Evolutionary conservation across 2,888 invertebrate species (phyloP).

Genomic region (Drosophila paracracens): DNA sequence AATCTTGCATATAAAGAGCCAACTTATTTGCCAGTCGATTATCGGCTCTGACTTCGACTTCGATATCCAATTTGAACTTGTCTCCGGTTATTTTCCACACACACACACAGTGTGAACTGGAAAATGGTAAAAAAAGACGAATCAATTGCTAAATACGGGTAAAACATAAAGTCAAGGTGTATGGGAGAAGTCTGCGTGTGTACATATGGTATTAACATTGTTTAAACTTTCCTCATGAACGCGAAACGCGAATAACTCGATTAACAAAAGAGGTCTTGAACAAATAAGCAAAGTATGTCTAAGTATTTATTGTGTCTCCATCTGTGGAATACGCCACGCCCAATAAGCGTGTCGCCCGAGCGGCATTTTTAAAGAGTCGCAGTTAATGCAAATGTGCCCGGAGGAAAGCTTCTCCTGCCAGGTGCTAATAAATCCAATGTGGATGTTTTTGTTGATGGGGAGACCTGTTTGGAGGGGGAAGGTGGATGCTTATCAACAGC

Average conservation of each 20-base stretch:
- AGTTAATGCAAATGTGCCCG: neutral
- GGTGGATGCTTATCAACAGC: constrained; percentile 47
- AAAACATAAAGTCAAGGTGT: neutral
- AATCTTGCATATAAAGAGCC: constrained; percentile 45
- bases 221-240: constrained; percentile 50
- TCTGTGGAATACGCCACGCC: constrained; percentile 30
- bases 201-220: constrained; percentile 47
- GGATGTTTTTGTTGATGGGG: neutral
- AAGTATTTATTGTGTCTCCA: constrained; percentile 7
- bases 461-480: constrained; percentile 4
- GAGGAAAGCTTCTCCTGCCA: constrained; percentile 15
- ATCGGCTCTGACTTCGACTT: neutral
- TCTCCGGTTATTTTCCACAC: constrained; percentile 64
- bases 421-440: constrained; percentile 56
- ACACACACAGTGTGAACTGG: constrained; percentile 5
- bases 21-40: constrained; percentile 20
- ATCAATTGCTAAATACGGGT: constrained; percentile 5
- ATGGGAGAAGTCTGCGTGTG: constrained; percentile 14
- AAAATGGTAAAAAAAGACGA: constrained; percentile 45
- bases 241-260: constrained; percentile 14
- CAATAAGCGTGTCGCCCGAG: constrained; percentile 61
- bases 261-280: constrained; percentile 12
- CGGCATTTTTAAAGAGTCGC: constrained; percentile 60
- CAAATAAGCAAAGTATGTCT: constrained; percentile 44
- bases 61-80: neutral